These are phyloP conservation scores for Synanceia verrucosa DNA, from an alignment of 2,797 vertebrate species.

Conservation along the genomic window DNA sequence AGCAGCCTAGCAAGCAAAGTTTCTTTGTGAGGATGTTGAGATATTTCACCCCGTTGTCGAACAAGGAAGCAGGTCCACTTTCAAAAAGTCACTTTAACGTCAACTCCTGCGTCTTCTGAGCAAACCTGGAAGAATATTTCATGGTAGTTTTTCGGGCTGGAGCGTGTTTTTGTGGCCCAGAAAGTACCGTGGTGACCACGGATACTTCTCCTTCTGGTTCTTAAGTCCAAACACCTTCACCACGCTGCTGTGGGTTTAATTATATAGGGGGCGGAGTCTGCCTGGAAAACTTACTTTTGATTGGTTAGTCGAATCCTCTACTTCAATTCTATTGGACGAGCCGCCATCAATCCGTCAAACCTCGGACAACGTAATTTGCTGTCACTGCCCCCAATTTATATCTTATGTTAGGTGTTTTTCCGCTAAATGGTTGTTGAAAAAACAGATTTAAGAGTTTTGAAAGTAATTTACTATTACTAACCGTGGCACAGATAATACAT, in stretches of 20 bases:
- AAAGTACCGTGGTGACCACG: constrained; percentile 34
- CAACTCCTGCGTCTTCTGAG: constrained; percentile 43
- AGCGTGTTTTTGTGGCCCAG: constrained; percentile 27
- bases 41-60: constrained; percentile 61
- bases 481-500: rapidly evolving
- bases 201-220: background rate
- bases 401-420: background rate
- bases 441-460: background rate
- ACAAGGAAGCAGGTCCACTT: constrained; percentile 69
- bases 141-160: constrained; percentile 25
- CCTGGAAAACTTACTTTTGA: constrained; percentile 28
- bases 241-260: constrained; percentile 79
- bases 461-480: background rate
- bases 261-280: constrained; percentile 46
- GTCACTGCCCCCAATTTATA: constrained; percentile 49
- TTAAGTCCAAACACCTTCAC: constrained; percentile 65
- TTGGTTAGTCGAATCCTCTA: constrained; percentile 43
- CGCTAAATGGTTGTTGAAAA: background rate
- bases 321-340: constrained; percentile 61
- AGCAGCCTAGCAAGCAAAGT: constrained; percentile 79
- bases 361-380: constrained; percentile 7
- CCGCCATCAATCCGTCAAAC: constrained; percentile 61
- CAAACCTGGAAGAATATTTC: constrained; percentile 28
- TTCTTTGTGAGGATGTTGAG: constrained; percentile 82
- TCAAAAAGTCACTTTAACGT: constrained; percentile 52